Evolutionary conservation across 1,140 invertebrate genomes (phyloP).

Genomic region (Yoshiicerus persimilis): DNA sequence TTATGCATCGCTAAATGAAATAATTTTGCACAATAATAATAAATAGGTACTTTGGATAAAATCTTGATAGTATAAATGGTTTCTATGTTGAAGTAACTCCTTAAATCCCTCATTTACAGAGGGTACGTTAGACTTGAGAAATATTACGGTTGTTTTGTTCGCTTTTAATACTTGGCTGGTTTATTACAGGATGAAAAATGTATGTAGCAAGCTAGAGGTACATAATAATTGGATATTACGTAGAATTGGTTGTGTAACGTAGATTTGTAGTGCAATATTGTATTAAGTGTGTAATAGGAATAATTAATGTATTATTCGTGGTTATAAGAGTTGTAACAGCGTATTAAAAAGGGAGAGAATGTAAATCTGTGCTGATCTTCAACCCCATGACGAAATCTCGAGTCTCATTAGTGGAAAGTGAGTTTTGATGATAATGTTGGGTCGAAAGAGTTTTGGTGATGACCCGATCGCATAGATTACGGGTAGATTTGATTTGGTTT

Average conservation of each 20-base stretch:
- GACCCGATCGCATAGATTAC: background rate
- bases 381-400: conserved; percentile 2
- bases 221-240: background rate
- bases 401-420: conserved; percentile 11
- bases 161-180: background rate
- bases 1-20: no score
- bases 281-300: background rate
- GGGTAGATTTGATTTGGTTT: background rate
- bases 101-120: background rate
- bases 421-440: conserved; percentile 1
- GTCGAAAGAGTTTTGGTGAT: background rate
- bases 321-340: background rate
- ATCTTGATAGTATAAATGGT: no score
- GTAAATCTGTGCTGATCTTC: background rate
- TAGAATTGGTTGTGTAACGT: background rate
- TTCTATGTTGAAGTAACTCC: background rate
- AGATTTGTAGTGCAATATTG: background rate
- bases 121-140: background rate
- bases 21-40: no score
- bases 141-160: background rate
- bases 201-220: background rate
- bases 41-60: no score
- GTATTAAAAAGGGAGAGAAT: background rate
- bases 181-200: background rate
- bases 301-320: background rate